These are phyloP conservation scores for Helogale parvula DNA, from an alignment of 2,113 vertebrate genomes.

Conservation along the genomic window DNA sequence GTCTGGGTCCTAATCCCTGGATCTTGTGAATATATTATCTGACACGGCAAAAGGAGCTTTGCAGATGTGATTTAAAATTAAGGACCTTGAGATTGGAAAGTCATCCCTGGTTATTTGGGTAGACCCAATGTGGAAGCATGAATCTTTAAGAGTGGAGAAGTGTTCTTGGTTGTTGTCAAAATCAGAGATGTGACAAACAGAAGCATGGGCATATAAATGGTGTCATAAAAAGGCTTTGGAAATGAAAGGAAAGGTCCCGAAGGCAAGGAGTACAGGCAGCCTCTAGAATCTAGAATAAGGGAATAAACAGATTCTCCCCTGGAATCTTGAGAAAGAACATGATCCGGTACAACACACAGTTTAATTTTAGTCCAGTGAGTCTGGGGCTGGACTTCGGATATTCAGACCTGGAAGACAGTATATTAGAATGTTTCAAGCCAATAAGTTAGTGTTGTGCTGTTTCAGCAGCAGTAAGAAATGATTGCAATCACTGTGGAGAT, in stretches of 20 bases:
- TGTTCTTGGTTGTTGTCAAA: not conserved
- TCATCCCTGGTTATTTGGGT: not conserved
- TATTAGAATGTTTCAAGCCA: not conserved
- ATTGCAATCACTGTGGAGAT: not conserved
- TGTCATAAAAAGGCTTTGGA: not conserved
- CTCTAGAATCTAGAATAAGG: not conserved
- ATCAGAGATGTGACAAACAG: not conserved
- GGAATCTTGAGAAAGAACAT: not conserved
- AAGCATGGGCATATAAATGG: not conserved
- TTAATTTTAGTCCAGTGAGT: not conserved
- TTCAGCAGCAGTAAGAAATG: not conserved
- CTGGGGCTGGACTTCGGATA: not conserved
- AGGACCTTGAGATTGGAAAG: not conserved
- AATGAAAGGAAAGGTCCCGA: too few relatives aligned
- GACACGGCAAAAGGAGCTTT: not conserved
- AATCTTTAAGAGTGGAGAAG: not conserved
- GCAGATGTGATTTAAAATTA: not conserved
- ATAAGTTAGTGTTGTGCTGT: not conserved
- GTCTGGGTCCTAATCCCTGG: not conserved
- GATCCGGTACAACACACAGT: accelerated
- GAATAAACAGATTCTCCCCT: not conserved
- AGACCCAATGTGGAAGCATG: not conserved
- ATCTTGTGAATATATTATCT: not conserved
- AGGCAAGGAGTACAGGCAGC: not conserved
- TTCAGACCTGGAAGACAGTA: not conserved